Conservation (phyloP, 1,140 invertebrate species). For the Neoseiulus cucumeris region DNA sequence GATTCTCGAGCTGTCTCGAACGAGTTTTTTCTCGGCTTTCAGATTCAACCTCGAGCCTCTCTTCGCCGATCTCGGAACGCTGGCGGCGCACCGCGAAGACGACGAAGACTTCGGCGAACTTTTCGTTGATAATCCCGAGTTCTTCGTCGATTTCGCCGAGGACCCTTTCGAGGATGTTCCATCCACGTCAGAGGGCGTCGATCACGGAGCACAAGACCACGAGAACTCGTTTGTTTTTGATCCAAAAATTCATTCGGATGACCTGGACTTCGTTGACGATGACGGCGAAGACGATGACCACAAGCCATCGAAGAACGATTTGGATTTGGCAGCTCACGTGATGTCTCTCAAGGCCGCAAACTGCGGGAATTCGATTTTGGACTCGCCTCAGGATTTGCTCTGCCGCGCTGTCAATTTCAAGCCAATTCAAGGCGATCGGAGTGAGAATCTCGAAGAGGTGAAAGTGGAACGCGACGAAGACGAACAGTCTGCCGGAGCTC, state of each 20-base stretch:
- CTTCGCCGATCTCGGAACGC: neutral
- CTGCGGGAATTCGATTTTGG: neutral
- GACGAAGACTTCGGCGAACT: constrained; percentile 5
- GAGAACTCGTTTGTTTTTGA: neutral
- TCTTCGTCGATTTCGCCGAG: constrained; percentile 1
- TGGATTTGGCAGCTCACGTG: too few relatives aligned
- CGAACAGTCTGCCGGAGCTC: constrained; percentile 6
- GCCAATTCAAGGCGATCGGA: constrained; percentile 20
- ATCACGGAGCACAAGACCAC: neutral
- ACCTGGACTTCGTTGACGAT: neutral
- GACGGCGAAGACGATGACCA: neutral
- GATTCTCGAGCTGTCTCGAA: too few relatives aligned
- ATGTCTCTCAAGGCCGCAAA: neutral
- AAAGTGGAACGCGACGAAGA: constrained; percentile 17
- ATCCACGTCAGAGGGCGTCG: neutral
- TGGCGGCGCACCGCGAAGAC: neutral
- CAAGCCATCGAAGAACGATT: too few relatives aligned
- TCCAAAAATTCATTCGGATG: neutral
- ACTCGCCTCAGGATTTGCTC: neutral
- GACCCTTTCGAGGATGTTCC: constrained; percentile 6
- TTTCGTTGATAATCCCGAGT: neutral
- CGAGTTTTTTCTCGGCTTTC: neutral
- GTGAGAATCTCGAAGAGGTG: constrained; percentile 25
- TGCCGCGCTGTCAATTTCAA: constrained; percentile 10
- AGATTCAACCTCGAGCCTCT: neutral